Evolutionary conservation across 2,888 invertebrate species (phyloP), one percentile per base, ranked within the genome.

Genomic region (Mythimna ferrago): DNA sequence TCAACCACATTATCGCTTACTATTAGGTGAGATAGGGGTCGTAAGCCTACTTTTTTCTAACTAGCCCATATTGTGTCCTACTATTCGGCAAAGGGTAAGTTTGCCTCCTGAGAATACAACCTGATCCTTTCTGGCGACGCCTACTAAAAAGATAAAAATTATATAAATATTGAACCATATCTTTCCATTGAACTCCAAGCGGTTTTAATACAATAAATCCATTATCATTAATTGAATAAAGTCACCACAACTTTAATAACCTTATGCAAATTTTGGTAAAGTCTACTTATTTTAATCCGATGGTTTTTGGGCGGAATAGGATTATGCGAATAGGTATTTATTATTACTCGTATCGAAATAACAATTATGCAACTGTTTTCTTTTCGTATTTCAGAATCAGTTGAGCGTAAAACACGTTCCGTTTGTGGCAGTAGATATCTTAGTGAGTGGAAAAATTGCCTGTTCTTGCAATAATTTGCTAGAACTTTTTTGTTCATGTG

Each of bases 181-280:
- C 48, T 57, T 56, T 48, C 14, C 11, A n/a, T 19, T 10, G 14
- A 48, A 10, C 19, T 68, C 19, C 1, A 35, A 63, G 41, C 4
- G 19, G n/a, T 54, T 70, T 58, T 54, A 66, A 51, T 54, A 65
- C 57, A 41, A 65, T 64, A 73, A 68, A 61, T 57, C 53, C 48
- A 69, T 71, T 53, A 73, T 44, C 51, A 48, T 69, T 71, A 65
- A 71, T 57, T 53, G 53, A 71, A 81, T 68, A 56, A 69, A 54
- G 58, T 35, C 16, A 60, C 61, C 66, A 61, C 38, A 56, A 68
- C 53, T 76, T 76, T 61, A 76, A 73, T 73, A 61, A 71, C 32
- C 9, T 57, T 61, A 56, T 41, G 70, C 66, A 60, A n/a, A 78
- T 71, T 69, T 54, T 71, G n/a, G 60, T 53, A 62, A 63, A 75